Conservation (phyloP, 2,888 invertebrate genomes). For the Leucozona laternaria region DNA sequence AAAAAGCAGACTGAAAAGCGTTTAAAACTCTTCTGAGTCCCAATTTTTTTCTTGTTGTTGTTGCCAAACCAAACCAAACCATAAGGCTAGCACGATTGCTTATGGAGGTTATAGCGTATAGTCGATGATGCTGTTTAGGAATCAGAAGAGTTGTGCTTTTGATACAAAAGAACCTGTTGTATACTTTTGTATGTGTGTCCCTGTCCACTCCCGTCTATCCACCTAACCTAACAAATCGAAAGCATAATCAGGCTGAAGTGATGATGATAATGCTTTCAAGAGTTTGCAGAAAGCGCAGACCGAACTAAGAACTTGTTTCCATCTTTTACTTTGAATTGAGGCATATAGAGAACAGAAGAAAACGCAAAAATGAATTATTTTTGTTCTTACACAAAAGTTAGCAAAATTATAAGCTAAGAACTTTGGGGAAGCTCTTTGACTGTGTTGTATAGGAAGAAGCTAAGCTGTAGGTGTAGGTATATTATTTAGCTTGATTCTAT, state of each 20-base stretch:
- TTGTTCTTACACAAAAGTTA: constrained; percentile 14
- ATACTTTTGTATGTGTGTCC: not conserved
- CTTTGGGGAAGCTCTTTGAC: constrained; percentile 65
- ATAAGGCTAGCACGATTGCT: not conserved
- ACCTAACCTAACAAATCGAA: not conserved
- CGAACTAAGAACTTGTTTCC: constrained; percentile 45
- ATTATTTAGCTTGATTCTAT: not conserved
- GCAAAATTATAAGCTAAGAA: constrained; percentile 46
- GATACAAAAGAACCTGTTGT: constrained; percentile 17
- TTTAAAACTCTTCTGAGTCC: constrained; percentile 53
- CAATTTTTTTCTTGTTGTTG: not conserved
- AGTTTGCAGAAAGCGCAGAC: constrained; percentile 48
- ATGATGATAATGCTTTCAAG: constrained; percentile 67
- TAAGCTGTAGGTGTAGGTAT: not conserved
- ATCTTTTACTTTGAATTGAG: not conserved
- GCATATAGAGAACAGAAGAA: constrained; percentile 5
- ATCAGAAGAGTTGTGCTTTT: constrained; percentile 18
- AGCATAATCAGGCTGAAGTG: constrained; percentile 19
- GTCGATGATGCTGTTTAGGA: constrained; percentile 35
- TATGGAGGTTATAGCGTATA: not conserved
- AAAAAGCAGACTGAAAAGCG: constrained; percentile 70
- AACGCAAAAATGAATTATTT: not conserved
- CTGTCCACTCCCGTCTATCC: not conserved
- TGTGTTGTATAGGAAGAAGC: constrained; percentile 3
- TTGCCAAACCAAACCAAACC: not conserved